phyloP scores from a whole-genome alignment of 37 sponge, comb jelly and placozoan genomes.

The Lycopodina hypogea region DNA sequence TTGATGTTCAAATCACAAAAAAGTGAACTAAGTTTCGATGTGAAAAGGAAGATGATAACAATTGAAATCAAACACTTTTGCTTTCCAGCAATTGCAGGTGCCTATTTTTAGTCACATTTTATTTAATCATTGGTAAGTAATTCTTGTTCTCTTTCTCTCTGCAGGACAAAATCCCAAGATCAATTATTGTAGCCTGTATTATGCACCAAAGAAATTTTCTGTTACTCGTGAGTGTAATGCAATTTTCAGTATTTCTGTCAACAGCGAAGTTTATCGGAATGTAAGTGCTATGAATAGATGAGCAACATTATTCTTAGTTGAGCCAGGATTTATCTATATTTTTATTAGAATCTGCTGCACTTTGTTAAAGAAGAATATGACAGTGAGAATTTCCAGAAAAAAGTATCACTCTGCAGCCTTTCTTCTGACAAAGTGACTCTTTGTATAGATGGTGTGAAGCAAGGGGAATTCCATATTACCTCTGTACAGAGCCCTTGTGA shows the following conservation, averaged over 20 bases:
- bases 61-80: conserved; percentile 4
- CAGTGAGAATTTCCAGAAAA: neutral
- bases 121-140: neutral
- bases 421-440: neutral
- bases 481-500: neutral
- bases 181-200: neutral
- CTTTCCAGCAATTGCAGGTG: conserved; percentile 1
- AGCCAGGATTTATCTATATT: neutral
- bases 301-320: neutral
- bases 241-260: neutral
- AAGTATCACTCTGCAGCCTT: neutral
- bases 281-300: neutral
- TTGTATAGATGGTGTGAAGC: neutral
- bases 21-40: neutral
- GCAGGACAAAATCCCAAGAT: neutral
- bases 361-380: neutral
- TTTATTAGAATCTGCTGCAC: neutral
- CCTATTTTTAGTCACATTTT: neutral
- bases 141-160: neutral
- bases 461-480: neutral
- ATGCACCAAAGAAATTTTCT: neutral
- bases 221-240: neutral
- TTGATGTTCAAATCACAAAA: neutral
- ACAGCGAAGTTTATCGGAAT: neutral
- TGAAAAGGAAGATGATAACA: too few relatives aligned